Percentiles rank a stretch among this genome's conserved stretches.
phyloP scores from a whole-genome alignment of 2,888 invertebrate genomes.

The Hylaea fasciaria region DNA sequence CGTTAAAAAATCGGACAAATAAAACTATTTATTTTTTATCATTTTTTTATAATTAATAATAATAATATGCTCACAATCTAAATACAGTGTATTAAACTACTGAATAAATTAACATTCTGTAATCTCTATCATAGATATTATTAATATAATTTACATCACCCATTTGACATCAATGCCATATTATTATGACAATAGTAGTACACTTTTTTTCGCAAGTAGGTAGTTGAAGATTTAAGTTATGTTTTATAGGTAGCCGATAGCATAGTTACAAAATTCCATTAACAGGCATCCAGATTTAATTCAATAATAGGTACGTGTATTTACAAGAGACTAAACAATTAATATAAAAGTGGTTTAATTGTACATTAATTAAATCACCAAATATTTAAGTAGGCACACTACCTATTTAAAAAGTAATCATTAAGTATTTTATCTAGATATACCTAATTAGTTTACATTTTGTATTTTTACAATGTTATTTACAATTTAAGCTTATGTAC shows the following conservation, averaged over 20 bases:
- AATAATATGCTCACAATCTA: slow-evolving; percentile 81
- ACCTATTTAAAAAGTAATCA: slow-evolving; percentile 30
- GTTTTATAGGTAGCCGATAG: slow-evolving; percentile 29
- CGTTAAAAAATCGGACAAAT: no score
- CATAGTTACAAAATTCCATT: slow-evolving; percentile 24
- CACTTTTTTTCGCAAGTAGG: slow-evolving; percentile 30
- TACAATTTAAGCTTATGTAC: slow-evolving; percentile 46
- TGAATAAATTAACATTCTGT: slow-evolving; percentile 76
- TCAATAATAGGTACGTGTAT: slow-evolving; percentile 8
- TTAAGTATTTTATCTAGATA: slow-evolving; percentile 39
- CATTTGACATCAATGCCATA: slow-evolving; percentile 45
- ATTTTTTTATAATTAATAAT: slow-evolving; percentile 65
- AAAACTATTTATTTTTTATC: slow-evolving; percentile 6
- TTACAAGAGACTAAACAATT: slow-evolving; percentile 10
- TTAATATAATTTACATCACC: slow-evolving; percentile 48
- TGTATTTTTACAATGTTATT: slow-evolving; percentile 51
- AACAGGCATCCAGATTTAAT: slow-evolving; percentile 17
- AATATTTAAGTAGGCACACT: slow-evolving; percentile 35
- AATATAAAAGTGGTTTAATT: slow-evolving; percentile 26
- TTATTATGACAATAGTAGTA: no score
- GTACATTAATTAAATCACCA: slow-evolving; percentile 20
- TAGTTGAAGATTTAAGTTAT: slow-evolving; percentile 12
- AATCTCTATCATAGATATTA: slow-evolving; percentile 63
- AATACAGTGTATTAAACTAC: slow-evolving; percentile 77
- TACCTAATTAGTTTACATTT: slow-evolving; percentile 5